Evolutionary conservation across 1,140 invertebrate species (phyloP), one percentile per base, ranked within the genome.

Genomic region (Drosophila equinoxialis): DNA sequence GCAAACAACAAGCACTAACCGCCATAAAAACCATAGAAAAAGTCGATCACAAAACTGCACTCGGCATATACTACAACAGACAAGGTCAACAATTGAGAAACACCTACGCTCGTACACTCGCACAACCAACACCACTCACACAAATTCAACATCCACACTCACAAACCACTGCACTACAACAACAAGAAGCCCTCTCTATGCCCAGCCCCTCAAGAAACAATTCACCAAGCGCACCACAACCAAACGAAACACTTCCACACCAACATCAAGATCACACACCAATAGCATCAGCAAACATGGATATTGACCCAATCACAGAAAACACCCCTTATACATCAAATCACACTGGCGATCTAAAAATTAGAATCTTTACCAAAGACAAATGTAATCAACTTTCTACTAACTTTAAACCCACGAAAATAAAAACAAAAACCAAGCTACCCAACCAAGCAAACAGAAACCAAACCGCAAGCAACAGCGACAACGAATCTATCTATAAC

Each of bases 21-120:
- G 33, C 64, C 8, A 66, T 66, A 33, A 66, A 66, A 66, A 66
- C n/a, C 6, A 48, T 26, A 5, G 30, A 30, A 30, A 30, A 30
- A 30, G 30, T 30, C 30, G 30, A 30, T 6, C 30, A 30, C 6
- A 30, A 6, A 30, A 30, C 0, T 6, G 30, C 30, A 30, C 30
- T 30, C 6, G 30, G 30, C 6, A 30, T 30, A 30, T 30, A 30
- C 30, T 30, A 35, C 61, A 63, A 63, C 26, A 39, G 39, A 63
- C 35, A 63, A 11, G 20, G 20, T 26, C 39, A 63, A 39, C 61
- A 63, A 33, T 14, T 23, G 33, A 41, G 30, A 61, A 63, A 39
- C 61, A 41, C 61, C 11, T 63, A 63, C 23, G 61, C 41, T n/a
- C 14, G 41, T 23, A 42, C 41, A 13, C 41, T 42, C 13, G 10